phyloP scores from a whole-genome alignment of 2,113 vertebrate species.

The Lampris megalopsis region DNA sequence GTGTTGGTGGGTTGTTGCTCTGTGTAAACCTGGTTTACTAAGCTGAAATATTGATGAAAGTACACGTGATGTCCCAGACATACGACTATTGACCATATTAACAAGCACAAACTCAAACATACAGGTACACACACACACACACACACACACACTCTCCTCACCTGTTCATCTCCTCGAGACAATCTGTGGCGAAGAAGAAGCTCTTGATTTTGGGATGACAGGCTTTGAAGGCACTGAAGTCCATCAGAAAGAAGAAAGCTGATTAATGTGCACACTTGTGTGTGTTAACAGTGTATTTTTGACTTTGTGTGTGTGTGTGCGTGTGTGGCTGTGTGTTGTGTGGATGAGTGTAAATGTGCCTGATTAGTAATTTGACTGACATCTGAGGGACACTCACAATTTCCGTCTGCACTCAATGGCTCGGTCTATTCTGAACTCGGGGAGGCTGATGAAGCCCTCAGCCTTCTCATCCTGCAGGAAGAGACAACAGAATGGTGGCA shows the following conservation, averaged over 20 bases:
- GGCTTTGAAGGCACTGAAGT: slow-evolving; percentile 90
- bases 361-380: slow-evolving; percentile 72
- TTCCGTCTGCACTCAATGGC: slow-evolving; percentile 91
- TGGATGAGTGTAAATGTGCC: slow-evolving; percentile 60
- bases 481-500: slow-evolving; percentile 64
- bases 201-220: slow-evolving; percentile 95
- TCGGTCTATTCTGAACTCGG: slow-evolving; percentile 93
- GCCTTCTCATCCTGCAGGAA: slow-evolving; percentile 89
- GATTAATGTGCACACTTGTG: slow-evolving; percentile 42
- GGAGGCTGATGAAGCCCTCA: slow-evolving; percentile 92
- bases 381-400: slow-evolving; percentile 86
- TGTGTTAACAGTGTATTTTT: slow-evolving; percentile 16
- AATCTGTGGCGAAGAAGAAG: slow-evolving; percentile 93
- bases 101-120: slow-evolving; percentile 23
- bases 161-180: slow-evolving; percentile 96
- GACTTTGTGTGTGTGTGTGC: background rate
- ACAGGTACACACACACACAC: slow-evolving; percentile 4
- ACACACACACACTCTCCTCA: slow-evolving; percentile 64
- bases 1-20: slow-evolving; percentile 51
- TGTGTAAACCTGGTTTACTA: slow-evolving; percentile 68
- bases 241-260: slow-evolving; percentile 44
- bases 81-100: slow-evolving; percentile 41
- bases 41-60: slow-evolving; percentile 68
- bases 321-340: slow-evolving; percentile 25
- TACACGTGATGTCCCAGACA: slow-evolving; percentile 37